phyloP scores from a whole-genome alignment of 2,888 invertebrate species.

The Laothoe populi region DNA sequence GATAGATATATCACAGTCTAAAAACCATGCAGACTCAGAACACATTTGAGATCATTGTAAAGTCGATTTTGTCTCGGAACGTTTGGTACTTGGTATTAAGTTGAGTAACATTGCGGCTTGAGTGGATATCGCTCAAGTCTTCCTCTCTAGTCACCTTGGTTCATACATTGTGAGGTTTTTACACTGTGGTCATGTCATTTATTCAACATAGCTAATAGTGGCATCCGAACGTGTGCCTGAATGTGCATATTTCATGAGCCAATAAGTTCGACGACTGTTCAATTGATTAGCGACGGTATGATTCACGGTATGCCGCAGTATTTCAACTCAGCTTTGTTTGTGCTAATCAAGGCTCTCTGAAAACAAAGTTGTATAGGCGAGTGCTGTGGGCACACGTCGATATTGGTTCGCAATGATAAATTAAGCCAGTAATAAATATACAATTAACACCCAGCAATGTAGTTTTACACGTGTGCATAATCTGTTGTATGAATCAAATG shows the following conservation, averaged over 20 bases:
- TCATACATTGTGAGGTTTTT: background rate
- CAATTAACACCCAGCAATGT: too few relatives aligned
- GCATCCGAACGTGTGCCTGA: slow-evolving; percentile 27
- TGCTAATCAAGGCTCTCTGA: background rate
- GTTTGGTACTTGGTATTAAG: too few relatives aligned
- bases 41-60: background rate
- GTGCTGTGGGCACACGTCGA: too few relatives aligned
- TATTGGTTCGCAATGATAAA: too few relatives aligned
- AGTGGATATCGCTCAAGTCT: too few relatives aligned
- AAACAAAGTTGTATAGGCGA: too few relatives aligned
- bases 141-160: background rate
- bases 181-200: slow-evolving; percentile 40
- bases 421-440: too few relatives aligned
- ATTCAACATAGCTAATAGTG: slow-evolving; percentile 44
- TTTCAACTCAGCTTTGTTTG: slow-evolving; percentile 23
- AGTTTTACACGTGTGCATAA: too few relatives aligned
- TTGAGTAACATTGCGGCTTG: too few relatives aligned
- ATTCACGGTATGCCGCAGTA: slow-evolving; percentile 14
- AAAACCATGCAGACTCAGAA: background rate
- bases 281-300: slow-evolving; percentile 19
- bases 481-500: too few relatives aligned
- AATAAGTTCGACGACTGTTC: slow-evolving; percentile 28
- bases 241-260: slow-evolving; percentile 42
- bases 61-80: background rate
- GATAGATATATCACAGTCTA: background rate